Conservation (phyloP, 2,113 vertebrate species). For the Taxidea taxus region DNA sequence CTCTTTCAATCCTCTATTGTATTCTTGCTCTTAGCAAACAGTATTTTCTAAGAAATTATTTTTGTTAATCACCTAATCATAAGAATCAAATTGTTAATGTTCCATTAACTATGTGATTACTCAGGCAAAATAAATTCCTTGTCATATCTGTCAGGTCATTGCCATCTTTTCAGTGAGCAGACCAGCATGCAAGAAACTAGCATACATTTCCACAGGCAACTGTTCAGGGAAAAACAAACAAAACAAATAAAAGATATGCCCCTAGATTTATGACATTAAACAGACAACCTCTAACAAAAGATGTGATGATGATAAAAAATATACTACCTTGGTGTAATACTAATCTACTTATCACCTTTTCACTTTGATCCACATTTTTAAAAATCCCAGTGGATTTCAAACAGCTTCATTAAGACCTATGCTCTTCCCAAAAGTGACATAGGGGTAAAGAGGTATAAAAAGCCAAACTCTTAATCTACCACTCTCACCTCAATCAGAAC, state of each 20-base stretch:
- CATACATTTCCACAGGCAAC: not conserved
- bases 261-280: not conserved
- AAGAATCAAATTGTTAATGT: not conserved
- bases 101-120: not conserved
- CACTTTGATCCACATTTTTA: not conserved
- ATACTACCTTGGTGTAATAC: not conserved
- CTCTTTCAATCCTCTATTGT: not conserved
- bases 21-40: not conserved
- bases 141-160: not conserved
- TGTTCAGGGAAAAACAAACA: not conserved
- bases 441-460: not conserved
- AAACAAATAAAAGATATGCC: not conserved
- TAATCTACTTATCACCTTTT: not conserved
- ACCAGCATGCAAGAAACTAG: not conserved
- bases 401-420: not conserved
- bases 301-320: not conserved
- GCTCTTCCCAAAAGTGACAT: not conserved
- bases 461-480: not conserved
- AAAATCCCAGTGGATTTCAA: not conserved
- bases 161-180: not conserved
- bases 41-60: not conserved
- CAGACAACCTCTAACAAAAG: not conserved
- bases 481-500: not conserved
- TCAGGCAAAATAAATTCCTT: constrained; percentile 47
- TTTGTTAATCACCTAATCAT: not conserved